Conservation (phyloP, 2,113 vertebrate species). For the Heteronetta atricapilla region DNA sequence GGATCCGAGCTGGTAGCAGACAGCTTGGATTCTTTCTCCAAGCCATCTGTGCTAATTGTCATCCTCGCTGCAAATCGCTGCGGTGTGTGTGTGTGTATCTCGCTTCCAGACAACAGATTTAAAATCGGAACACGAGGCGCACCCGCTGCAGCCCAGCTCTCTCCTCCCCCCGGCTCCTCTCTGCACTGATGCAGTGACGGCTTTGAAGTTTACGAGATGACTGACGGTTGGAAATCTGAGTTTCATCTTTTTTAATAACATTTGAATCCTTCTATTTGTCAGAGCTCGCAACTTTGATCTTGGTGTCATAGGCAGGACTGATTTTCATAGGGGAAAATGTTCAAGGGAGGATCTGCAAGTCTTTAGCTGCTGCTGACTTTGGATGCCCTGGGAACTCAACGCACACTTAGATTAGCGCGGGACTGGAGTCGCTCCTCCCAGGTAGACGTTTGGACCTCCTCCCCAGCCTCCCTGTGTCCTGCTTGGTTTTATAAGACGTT, state of each 20-base stretch:
- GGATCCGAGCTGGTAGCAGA: background rate
- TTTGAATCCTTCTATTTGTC: conserved; percentile 45
- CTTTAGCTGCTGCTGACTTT: background rate
- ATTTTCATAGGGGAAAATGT: conserved; percentile 13
- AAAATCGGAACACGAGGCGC: accelerated
- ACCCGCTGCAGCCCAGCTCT: accelerated
- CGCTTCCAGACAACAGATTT: accelerated
- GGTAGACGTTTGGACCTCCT: background rate
- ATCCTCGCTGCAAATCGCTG: background rate
- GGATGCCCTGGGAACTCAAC: background rate
- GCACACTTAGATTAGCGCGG: background rate
- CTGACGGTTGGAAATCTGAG: background rate
- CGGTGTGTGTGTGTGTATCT: accelerated
- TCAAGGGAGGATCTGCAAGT: background rate
- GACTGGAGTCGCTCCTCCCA: background rate
- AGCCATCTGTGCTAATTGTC: background rate
- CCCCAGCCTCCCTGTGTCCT: background rate
- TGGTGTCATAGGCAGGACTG: background rate
- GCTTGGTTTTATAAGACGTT: background rate
- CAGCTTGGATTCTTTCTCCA: background rate
- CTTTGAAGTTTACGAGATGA: conserved; percentile 22
- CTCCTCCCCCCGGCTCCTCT: background rate
- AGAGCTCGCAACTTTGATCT: conserved; percentile 44
- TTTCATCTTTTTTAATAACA: conserved; percentile 41
- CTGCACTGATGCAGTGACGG: background rate